These are phyloP conservation scores for Bubo bubo DNA, from an alignment of 2,113 vertebrate genomes.

Conservation along the genomic window DNA sequence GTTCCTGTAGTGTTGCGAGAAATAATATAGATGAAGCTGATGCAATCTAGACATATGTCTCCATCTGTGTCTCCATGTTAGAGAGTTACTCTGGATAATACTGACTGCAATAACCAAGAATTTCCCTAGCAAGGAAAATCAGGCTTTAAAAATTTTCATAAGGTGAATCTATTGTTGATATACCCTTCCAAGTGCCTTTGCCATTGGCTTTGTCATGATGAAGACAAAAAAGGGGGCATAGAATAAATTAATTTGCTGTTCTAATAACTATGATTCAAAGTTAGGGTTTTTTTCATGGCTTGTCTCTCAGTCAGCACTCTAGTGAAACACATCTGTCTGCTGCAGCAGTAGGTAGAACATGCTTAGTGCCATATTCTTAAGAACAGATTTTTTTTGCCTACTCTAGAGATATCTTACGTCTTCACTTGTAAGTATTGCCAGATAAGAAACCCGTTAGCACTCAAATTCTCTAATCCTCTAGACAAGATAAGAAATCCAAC, in stretches of 20 bases:
- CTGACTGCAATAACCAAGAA: not conserved
- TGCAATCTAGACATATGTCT: not conserved
- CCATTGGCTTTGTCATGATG: not conserved
- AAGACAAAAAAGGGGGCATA: not conserved
- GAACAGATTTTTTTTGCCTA: not conserved
- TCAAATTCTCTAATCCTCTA: slow-evolving; percentile 11
- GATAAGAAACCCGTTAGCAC: not conserved
- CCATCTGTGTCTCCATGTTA: not conserved
- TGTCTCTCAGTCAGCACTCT: not conserved
- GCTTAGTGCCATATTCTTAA: not conserved
- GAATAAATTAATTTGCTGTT: not conserved
- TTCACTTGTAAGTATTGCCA: not conserved
- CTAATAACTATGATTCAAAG: not conserved
- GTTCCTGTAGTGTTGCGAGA: not conserved
- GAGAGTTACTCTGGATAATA: not conserved
- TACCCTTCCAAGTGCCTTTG: not conserved
- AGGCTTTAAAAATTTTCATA: not conserved
- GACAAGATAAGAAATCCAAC: not conserved
- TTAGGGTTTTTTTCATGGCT: not conserved
- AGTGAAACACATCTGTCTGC: not conserved
- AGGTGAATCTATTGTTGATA: not conserved
- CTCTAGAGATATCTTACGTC: not conserved
- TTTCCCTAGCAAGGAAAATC: not conserved
- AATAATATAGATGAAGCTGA: not conserved
- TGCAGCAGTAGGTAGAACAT: not conserved